phyloP scores from a whole-genome alignment of 2,888 invertebrate genomes.

The Drosophila colorata region DNA sequence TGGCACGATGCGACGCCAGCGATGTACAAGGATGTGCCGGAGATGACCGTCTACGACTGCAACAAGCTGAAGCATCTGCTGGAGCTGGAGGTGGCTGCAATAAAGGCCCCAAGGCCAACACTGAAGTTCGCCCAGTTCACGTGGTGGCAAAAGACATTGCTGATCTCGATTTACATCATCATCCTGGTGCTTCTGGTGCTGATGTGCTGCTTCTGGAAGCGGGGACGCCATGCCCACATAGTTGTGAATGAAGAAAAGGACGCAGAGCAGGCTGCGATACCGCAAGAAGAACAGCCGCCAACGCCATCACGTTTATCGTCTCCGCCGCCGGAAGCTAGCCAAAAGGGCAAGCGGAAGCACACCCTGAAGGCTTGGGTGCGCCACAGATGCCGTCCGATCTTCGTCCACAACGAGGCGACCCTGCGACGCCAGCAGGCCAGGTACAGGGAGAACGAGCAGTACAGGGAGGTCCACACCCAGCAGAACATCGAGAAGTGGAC shows the following conservation, averaged over 20 bases:
- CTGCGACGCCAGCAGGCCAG: constrained; percentile 35
- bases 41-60: constrained; percentile 60
- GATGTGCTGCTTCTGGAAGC: constrained; percentile 13
- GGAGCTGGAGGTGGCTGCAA: constrained; percentile 20
- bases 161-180: constrained; percentile 7
- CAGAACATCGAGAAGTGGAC: constrained; percentile 53
- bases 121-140: constrained; percentile 1
- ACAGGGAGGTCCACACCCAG: constrained; percentile 23
- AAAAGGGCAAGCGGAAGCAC: constrained; percentile 5
- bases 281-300: not conserved
- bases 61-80: constrained; percentile 53
- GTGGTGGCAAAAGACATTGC: constrained; percentile 44
- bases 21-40: constrained; percentile 49
- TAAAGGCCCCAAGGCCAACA: not conserved
- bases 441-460: constrained; percentile 21
- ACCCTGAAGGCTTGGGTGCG: constrained; percentile 54
- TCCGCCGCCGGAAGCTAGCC: not conserved
- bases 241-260: constrained; percentile 26
- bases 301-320: not conserved
- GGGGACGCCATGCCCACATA: not conserved
- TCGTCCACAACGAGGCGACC: constrained; percentile 55
- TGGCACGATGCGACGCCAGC: constrained; percentile 44
- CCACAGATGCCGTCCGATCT: constrained; percentile 47
- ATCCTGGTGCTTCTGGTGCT: constrained; percentile 29
- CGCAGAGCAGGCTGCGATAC: not conserved